phyloP scores from a whole-genome alignment of 2,797 vertebrate genomes.

The Helostoma temminkii region DNA sequence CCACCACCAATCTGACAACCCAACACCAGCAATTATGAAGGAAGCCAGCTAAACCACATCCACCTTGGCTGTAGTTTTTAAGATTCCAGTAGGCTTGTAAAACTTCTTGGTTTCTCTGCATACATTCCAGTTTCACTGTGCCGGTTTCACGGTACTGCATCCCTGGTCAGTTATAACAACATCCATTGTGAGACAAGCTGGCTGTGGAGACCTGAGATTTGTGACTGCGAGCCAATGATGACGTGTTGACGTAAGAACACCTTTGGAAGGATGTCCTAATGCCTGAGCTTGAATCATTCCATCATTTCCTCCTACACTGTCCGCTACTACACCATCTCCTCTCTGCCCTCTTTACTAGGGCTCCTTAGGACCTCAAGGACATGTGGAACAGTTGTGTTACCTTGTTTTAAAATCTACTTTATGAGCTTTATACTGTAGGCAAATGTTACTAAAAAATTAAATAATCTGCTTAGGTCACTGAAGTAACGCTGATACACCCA shows the following conservation, averaged over 20 bases:
- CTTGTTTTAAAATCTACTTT: conserved; percentile 23
- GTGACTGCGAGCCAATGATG: conserved; percentile 44
- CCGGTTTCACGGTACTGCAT: conserved; percentile 67
- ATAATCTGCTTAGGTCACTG: conserved; percentile 6
- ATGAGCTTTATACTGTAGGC: conserved; percentile 2
- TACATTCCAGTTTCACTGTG: conserved; percentile 79
- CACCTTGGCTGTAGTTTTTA: conserved; percentile 83
- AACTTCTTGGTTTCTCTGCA: conserved; percentile 76
- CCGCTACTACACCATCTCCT: conserved; percentile 45
- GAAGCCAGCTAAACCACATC: conserved; percentile 87
- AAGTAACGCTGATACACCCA: conserved; percentile 1
- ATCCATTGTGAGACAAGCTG: conserved; percentile 64
- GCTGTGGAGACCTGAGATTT: conserved; percentile 39
- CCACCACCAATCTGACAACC: conserved; percentile 82
- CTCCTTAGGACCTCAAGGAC: conserved; percentile 83
- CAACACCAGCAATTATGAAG: conserved; percentile 87
- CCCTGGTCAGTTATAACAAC: conserved; percentile 64
- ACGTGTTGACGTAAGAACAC: conserved; percentile 50
- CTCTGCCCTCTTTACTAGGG: conserved; percentile 63
- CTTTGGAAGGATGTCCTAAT: conserved; percentile 42
- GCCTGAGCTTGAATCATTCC: conserved; percentile 31
- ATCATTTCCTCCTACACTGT: conserved; percentile 60
- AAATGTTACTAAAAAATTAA: conserved; percentile 16
- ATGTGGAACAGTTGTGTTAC: conserved; percentile 61
- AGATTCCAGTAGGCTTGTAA: conserved; percentile 85